Evolutionary conservation across 2,888 invertebrate species (phyloP), one percentile per base, ranked within the genome.

Genomic region (Pollenia angustigena): DNA sequence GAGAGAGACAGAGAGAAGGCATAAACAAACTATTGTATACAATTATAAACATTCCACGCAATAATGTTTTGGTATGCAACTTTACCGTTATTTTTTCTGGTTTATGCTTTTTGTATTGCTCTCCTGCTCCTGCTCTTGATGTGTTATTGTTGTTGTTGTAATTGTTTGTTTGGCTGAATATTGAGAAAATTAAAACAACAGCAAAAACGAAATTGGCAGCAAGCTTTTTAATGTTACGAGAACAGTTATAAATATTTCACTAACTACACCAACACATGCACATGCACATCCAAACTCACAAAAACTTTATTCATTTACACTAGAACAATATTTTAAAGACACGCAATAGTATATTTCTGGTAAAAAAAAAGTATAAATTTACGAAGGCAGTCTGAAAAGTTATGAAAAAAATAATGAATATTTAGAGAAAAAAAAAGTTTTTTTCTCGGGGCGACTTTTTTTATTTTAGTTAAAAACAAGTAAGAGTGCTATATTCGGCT

Each of bases 161-260:
- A 16, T 11, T 12, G 32, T 12, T 23, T 56, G 44, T 58, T 56
- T 71, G 54, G 12, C 44, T 3, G 18, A 40, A 11, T 48, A 18
- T 58, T 58, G 56, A 58, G 56, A 78, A 68, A 68, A 56, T 11
- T 10, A 46, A 32, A 32, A 16, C 52, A 40, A 58, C 1, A 48
- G 10, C 10, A 18, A 9, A 42, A 42, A 58, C 14, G 8, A 50
- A 40, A 69, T 69, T 62, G 62, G 52, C 80, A 71, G 80, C 32
- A n/a, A 80, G n/a, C 58, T 16, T 11, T 69, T 79, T 69, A 50
- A 62, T 46, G 62, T 14, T 62, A 62, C 52, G 40, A 76, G 44
- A 64, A 50, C 50, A 71, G 54, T 76, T 64, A 48, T 62, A 85
- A 71, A 85, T 66, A 48, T 75, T 60, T 75, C 84, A 68, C 16